A percentile compares a stretch with the other conserved stretches of the same genome.
Conservation (phyloP, 2,113 vertebrate species). For the Strigops habroptila region DNA sequence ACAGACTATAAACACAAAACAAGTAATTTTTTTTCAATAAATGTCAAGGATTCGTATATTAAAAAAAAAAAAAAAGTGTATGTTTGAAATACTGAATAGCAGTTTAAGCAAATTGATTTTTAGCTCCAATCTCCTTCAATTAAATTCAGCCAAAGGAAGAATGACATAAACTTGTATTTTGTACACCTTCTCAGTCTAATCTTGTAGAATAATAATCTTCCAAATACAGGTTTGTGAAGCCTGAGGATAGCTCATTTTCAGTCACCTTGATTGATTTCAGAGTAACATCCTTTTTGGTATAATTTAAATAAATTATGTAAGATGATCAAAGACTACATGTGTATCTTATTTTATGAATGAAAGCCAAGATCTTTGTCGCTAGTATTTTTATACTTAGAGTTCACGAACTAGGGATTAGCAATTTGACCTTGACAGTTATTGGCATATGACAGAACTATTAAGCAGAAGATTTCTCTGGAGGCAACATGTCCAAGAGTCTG, state of each 20-base stretch:
- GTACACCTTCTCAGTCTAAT: not conserved
- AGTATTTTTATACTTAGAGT: not conserved
- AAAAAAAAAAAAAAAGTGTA: not conserved
- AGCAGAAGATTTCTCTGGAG: not conserved
- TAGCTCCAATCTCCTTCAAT: not conserved
- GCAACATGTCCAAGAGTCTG: not conserved
- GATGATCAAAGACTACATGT: not conserved
- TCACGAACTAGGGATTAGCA: not conserved
- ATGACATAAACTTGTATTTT: not conserved
- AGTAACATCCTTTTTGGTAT: not conserved
- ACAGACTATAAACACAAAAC: not conserved
- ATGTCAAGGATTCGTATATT: not conserved
- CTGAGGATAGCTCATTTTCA: not conserved
- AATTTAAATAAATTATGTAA: not conserved
- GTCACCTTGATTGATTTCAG: not conserved
- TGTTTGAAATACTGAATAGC: not conserved
- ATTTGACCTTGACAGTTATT: slow-evolving; percentile 1
- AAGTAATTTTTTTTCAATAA: not conserved
- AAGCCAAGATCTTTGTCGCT: not conserved
- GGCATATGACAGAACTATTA: slow-evolving; percentile 1
- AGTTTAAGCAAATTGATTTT: not conserved
- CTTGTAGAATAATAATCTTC: not conserved
- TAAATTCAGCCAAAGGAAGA: not conserved
- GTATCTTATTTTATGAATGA: not conserved
- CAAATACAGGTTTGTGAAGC: not conserved